These are phyloP conservation scores for Anastrepha obliqua DNA, from an alignment of 1,140 invertebrate genomes.

Conservation along the genomic window DNA sequence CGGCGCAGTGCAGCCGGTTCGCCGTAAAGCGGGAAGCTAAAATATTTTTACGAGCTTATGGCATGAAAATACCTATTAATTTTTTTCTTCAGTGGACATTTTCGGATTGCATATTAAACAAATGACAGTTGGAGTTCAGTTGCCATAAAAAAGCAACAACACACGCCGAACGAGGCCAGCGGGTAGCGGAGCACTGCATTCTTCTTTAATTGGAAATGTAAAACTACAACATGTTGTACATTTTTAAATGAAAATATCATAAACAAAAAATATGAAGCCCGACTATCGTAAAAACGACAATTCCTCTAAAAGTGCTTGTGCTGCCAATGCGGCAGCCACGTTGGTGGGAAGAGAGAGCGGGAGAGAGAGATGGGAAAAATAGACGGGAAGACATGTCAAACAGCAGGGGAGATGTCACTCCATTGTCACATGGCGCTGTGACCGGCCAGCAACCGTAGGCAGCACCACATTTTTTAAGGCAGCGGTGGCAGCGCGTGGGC, in stretches of 20 bases:
- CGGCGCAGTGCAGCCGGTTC: neutral
- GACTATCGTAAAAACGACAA: neutral
- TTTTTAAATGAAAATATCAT: constrained; percentile 25
- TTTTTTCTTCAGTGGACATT: constrained; percentile 13
- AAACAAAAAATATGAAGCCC: constrained; percentile 29
- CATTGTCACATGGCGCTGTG: constrained; percentile 16
- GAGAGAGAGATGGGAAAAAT: neutral
- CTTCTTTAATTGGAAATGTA: constrained; percentile 36
- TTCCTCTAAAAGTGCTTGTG: neutral
- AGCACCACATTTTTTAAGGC: neutral
- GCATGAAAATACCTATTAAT: constrained; percentile 9
- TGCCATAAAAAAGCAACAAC: neutral
- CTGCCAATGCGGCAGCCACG: neutral
- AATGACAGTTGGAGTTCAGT: constrained; percentile 37
- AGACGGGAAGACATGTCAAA: neutral
- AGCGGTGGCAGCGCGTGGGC: neutral
- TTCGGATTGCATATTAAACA: constrained; percentile 23
- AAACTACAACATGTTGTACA: constrained; percentile 14
- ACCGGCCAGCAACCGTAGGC: neutral
- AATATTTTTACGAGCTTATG: constrained; percentile 22
- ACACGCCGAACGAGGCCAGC: neutral
- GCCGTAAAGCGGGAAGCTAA: neutral
- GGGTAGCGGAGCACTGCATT: neutral
- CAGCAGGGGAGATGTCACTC: constrained; percentile 14
- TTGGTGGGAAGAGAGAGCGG: neutral